A percentile compares a stretch with the other conserved stretches of the same genome.
Conservation (phyloP, 2,797 vertebrate genomes). For the Melanogrammus aeglefinus region DNA sequence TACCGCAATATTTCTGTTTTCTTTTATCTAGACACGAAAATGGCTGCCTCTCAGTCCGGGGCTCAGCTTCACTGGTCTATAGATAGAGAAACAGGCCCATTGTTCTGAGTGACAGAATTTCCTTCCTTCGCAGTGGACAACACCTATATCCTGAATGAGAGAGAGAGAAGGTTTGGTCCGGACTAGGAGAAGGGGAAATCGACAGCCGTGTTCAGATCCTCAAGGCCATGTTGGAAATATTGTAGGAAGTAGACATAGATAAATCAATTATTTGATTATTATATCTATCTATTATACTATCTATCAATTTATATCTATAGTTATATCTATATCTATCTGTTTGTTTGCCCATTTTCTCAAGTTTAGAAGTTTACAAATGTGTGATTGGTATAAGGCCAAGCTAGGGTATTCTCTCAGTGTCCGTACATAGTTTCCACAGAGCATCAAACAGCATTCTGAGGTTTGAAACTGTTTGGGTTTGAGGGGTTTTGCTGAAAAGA, state of each 20-base stretch:
- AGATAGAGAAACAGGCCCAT: slow-evolving; percentile 82
- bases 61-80: slow-evolving; percentile 71
- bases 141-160: slow-evolving; percentile 82
- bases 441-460: neutral
- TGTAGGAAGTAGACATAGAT: slow-evolving; percentile 1
- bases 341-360: neutral
- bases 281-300: neutral
- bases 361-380: neutral
- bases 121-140: slow-evolving; percentile 83
- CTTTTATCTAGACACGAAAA: slow-evolving; percentile 26
- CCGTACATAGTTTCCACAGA: neutral
- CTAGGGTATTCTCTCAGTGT: neutral
- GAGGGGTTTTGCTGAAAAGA: slow-evolving; percentile 55
- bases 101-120: slow-evolving; percentile 85
- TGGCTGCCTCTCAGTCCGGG: slow-evolving; percentile 50
- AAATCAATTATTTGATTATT: slow-evolving; percentile 1
- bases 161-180: slow-evolving; percentile 40
- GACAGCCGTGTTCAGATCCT: slow-evolving; percentile 23
- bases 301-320: neutral
- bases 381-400: neutral
- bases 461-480: slow-evolving; percentile 14
- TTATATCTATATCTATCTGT: neutral
- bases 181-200: slow-evolving; percentile 50
- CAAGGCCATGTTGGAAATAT: slow-evolving; percentile 18
- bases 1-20: slow-evolving; percentile 26